Base-by-base conservation (phyloP, 2,888 invertebrate species). In the Drosophila fungiperda region DNA sequence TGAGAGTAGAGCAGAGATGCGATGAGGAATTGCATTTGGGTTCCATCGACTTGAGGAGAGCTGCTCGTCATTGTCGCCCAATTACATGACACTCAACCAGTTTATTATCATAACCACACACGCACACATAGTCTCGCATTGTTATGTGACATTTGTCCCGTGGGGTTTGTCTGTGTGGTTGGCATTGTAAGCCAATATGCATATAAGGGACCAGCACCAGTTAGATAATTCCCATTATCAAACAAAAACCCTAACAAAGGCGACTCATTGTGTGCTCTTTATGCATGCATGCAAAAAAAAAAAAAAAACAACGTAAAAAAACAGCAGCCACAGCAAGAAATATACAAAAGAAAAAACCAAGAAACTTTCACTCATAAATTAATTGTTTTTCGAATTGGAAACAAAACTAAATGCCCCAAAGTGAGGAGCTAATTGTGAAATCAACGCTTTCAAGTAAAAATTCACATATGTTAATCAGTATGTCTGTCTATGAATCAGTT, bases 351-450 rank as follows among this genome's bases (percentile, higher is more conserved):
- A 9, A 29, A 60, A 65, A 53, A 29, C 40, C 42, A 73, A 40
- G 38, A 72, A 89, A 86, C 90, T 87, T 87, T 87, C 90, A 81
- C 90, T 89, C 81, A 82, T 89, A 87, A 89, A 87, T 87, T 89
- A 82, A 85, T 89, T 88, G 86, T 76, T 70, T 35, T 52, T 55
- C 42, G 58, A 60, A 69, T 68, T 71, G 64, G 59, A 73, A 80
- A 83, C 75, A 78, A 75, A 80, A 78, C 81, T 69, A 76, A 83
- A 84, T 78, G 74, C 67, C 70, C 64, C 49, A 69, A 65, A 79
- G 69, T 78, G 70, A 60, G 71, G 49, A 65, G 68, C 73, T 69
- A 80, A 78, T 77, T 78, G 62, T 58, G 67, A 73, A 80, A 80
- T 79, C 76, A 64, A 70, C 52, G 68, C 62, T 64, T 74, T 72